A percentile compares a stretch with the other conserved stretches of the same genome.
These are phyloP conservation scores for Microplitis mediator DNA, from an alignment of 1,140 invertebrate species.

Conservation along the genomic window DNA sequence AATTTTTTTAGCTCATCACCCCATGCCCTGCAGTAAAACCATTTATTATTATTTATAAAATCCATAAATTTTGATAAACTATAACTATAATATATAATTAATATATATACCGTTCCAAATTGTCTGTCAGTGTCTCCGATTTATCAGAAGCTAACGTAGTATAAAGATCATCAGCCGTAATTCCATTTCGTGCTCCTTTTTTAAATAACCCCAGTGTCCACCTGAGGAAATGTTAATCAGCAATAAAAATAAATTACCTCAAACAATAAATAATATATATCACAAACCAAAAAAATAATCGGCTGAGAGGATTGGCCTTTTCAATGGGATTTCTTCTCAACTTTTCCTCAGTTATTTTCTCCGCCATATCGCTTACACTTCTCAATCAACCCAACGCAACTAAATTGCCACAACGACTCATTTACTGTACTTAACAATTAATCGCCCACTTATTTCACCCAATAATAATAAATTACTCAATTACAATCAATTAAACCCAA, in stretches of 20 bases:
- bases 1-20: constrained; percentile 52
- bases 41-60: not conserved
- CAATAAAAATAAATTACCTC: not conserved
- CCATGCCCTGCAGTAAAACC: constrained; percentile 24
- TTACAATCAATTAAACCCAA: no score
- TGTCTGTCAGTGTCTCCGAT: constrained; percentile 61
- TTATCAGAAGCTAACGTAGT: constrained; percentile 59
- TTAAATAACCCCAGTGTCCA: constrained; percentile 64
- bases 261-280: not conserved
- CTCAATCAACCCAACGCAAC: no score
- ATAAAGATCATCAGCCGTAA: constrained; percentile 66
- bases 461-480: no score
- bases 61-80: not conserved
- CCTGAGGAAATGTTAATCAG: constrained; percentile 38
- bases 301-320: constrained; percentile 22
- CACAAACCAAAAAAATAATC: constrained; percentile 31
- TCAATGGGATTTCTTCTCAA: constrained; percentile 14
- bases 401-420: no score
- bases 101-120: constrained; percentile 61
- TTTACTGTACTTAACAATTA: no score
- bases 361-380: not conserved
- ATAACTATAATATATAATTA: not conserved
- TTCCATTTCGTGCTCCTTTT: constrained; percentile 59
- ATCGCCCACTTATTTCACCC: no score
- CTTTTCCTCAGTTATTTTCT: not conserved